phyloP scores from a whole-genome alignment of 2,113 vertebrate genomes.

The cattle (Bos taurus) region DNA sequence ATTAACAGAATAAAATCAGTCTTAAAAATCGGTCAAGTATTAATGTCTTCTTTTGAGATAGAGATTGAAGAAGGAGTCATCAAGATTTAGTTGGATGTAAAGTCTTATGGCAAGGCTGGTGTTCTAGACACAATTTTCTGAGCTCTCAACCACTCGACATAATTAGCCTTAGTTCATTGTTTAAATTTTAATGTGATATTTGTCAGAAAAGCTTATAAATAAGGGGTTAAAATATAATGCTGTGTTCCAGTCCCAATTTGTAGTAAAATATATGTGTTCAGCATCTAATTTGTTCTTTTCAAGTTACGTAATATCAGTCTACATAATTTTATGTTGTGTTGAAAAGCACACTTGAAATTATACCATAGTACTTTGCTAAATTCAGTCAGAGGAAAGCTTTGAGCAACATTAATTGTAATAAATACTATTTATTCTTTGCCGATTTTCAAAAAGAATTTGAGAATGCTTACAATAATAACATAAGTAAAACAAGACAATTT shows the following conservation, averaged over 20 bases:
- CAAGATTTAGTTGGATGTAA: background rate
- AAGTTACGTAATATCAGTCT: background rate
- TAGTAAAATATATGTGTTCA: background rate
- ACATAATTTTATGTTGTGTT: background rate
- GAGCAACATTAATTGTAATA: background rate
- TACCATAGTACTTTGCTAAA: background rate
- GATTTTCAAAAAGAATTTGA: background rate
- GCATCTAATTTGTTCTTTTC: background rate
- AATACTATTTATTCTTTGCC: conserved; percentile 4
- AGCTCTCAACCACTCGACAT: background rate
- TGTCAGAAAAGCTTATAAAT: background rate
- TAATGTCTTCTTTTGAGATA: background rate
- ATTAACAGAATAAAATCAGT: background rate
- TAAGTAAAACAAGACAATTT: background rate
- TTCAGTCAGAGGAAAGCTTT: background rate
- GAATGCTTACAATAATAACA: background rate
- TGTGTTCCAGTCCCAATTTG: background rate
- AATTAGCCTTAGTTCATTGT: background rate
- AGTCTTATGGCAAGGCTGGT: background rate
- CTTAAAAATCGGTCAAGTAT: background rate
- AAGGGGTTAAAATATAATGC: background rate
- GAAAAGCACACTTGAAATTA: background rate
- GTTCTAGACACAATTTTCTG: background rate
- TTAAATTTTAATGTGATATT: conserved; percentile 1
- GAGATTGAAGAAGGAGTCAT: background rate